Conservation (phyloP, 23 tunicate genomes). For the Ciona savignyi region DNA sequence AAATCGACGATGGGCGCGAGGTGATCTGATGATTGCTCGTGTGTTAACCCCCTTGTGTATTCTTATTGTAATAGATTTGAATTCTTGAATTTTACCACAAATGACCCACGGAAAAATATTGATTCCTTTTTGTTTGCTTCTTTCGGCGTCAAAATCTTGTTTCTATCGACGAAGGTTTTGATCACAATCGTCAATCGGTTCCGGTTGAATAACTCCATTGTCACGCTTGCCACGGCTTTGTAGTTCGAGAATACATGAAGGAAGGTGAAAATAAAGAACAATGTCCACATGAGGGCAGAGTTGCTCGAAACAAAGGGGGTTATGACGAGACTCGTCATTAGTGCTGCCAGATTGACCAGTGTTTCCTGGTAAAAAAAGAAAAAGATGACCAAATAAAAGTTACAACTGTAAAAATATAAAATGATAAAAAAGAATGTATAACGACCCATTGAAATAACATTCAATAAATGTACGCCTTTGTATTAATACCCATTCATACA, state of each 20-base stretch:
- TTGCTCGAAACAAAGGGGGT: slow-evolving; percentile 50
- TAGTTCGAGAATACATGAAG: slow-evolving; percentile 78
- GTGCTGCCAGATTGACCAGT: slow-evolving; percentile 67
- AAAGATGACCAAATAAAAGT: too few relatives aligned
- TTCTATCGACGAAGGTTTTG: neutral
- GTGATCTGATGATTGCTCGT: too few relatives aligned
- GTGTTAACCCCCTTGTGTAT: too few relatives aligned
- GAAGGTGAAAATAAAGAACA: slow-evolving; percentile 66
- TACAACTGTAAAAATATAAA: too few relatives aligned
- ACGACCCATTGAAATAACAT: too few relatives aligned
- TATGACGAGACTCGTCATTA: slow-evolving; percentile 48
- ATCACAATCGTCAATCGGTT: slow-evolving; percentile 34
- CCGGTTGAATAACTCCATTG: slow-evolving; percentile 72
- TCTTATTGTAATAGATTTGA: too few relatives aligned
- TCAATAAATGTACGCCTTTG: too few relatives aligned
- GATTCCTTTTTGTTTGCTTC: slow-evolving; percentile 58
- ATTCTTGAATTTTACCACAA: too few relatives aligned
- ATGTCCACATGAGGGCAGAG: slow-evolving; percentile 32
- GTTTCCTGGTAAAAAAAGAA: slow-evolving; percentile 86
- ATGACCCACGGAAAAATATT: slow-evolving; percentile 33
- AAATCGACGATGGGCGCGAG: too few relatives aligned
- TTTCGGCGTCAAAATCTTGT: slow-evolving; percentile 25
- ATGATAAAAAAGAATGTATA: too few relatives aligned
- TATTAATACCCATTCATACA: too few relatives aligned
- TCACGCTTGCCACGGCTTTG: slow-evolving; percentile 75